Evolutionary conservation across 2,888 invertebrate genomes (phyloP), one percentile per base, ranked within the genome.

Genomic region (Seira musarum): DNA sequence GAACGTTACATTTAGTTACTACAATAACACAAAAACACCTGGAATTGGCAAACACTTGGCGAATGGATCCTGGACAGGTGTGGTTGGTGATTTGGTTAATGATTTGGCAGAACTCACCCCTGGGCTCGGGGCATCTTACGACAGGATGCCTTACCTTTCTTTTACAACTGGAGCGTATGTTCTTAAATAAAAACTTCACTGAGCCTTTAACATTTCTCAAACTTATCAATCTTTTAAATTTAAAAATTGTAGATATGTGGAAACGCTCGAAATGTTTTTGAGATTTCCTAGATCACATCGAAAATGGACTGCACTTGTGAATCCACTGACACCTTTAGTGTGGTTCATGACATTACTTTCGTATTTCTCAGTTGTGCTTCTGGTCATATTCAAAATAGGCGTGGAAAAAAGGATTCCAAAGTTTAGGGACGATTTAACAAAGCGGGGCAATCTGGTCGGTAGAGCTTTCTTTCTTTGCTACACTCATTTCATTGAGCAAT

Each of bases 281-380:
- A 76, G 40, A 15, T 25, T 17, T 5, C 69, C 75, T 3, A 3
- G 22, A 15, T n/a, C 25, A 1, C 17, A 53, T 10, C 66, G 63
- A 1, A 0, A 53, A 6, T 79, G 79, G 79, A 19, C 68, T 25
- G 73, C 73, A 3, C 61, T 79, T 1, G 19, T 79, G 0, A 24
- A 69, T 30, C 79, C 79, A 30, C 61, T 79, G 8, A 49, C 73
- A 1, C 68, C 79, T 1, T 5, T 53, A 0, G 73, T 79, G 35
- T 79, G 79, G 79, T 1, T 24, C 0, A 0, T 72, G 3, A 72
- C 72, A 0, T 3, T 79, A 1, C 0, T 68, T 0, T 10, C 64
- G 0, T 78, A 35, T 22, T 0, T 68, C 1, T 8, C 24, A 0
- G 49, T 30, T 24, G 57, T n/a, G 13, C 8, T 69, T 3, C 8